Conservation (phyloP, 2,888 invertebrate species). For the Melipona beecheii region DNA sequence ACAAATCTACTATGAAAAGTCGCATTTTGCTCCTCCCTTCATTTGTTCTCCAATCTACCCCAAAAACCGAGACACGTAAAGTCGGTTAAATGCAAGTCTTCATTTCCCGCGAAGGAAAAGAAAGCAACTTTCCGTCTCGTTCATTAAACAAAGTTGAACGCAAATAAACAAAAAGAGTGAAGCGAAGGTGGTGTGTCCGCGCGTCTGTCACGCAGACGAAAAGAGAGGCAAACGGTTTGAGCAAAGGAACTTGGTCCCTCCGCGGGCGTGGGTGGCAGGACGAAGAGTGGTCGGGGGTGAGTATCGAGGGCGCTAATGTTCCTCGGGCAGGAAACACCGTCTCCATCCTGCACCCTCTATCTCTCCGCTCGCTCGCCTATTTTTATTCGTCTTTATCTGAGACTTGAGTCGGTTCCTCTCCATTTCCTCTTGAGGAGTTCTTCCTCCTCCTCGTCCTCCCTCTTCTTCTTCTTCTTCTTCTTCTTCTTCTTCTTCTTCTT, state of each 20-base stretch:
- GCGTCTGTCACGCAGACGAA: slow-evolving; percentile 70
- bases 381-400: slow-evolving; percentile 84
- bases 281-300: slow-evolving; percentile 65
- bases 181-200: slow-evolving; percentile 14
- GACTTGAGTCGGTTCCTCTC: slow-evolving; percentile 84
- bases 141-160: background rate
- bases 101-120: background rate
- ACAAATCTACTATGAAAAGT: background rate
- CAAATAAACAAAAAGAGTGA: background rate
- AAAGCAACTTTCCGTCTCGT: background rate
- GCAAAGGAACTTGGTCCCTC: slow-evolving; percentile 60
- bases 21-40: background rate
- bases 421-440: slow-evolving; percentile 83
- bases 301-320: slow-evolving; percentile 84
- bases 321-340: slow-evolving; percentile 83
- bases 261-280: slow-evolving; percentile 50
- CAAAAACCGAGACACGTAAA: background rate
- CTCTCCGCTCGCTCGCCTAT: slow-evolving; percentile 82
- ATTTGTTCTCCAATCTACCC: background rate
- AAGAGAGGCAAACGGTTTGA: slow-evolving; percentile 57
- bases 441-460: slow-evolving; percentile 34
- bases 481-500: slow-evolving; percentile 51
- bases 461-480: slow-evolving; percentile 67
- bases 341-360: slow-evolving; percentile 83
- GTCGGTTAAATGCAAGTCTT: background rate